Evolutionary conservation across 2,113 vertebrate genomes (phyloP), one percentile per base, ranked within the genome.

Genomic region (Spea bombifrons): DNA sequence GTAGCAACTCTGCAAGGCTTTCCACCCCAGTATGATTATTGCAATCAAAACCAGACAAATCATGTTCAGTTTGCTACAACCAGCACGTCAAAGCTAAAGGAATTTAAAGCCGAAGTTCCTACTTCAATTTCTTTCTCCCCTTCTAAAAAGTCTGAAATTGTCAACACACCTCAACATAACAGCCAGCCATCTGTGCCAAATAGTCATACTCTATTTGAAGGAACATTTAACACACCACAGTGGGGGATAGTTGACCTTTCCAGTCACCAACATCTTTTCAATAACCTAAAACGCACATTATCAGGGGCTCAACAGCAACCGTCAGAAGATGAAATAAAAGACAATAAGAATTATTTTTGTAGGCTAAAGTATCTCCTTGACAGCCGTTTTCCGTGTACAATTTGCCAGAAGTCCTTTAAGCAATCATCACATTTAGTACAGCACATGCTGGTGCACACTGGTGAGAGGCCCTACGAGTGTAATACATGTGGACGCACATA

Each of bases 381-480:
- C 73, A 85, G 87, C 12, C 88, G 88, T 30, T 91, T 91, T 84
- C 88, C 90, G 0, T 92, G 91, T 3, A 89, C 86, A 0, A 86
- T 91, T 3, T 92, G 91, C 76, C 89, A 88, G 7, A 92, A 90
- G 52, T 84, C 89, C 45, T 92, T 92, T 84, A 90, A 90, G 73
- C 91, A 91, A 76, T 89, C 90, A 0, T 90, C 89, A 0, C 89
- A 91, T 74, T 83, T 92, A 66, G 88, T 89, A 3, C 89, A 90
- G 82, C 91, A 92, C 84, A 91, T 92, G 90, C 76, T 91, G 15
- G 90, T 89, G n/a, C 91, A 92, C 81, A 90, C 88, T 0, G 90
- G 90, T 0, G 87, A 91, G 75, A 65, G 91, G 13, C 91, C 91
- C 0, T 92, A 91, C 0, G 86, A 90, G 68, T 92, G 91, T 43